Evolutionary conservation across 2,888 invertebrate genomes (phyloP).

Genomic region (Acheta domesticus): DNA sequence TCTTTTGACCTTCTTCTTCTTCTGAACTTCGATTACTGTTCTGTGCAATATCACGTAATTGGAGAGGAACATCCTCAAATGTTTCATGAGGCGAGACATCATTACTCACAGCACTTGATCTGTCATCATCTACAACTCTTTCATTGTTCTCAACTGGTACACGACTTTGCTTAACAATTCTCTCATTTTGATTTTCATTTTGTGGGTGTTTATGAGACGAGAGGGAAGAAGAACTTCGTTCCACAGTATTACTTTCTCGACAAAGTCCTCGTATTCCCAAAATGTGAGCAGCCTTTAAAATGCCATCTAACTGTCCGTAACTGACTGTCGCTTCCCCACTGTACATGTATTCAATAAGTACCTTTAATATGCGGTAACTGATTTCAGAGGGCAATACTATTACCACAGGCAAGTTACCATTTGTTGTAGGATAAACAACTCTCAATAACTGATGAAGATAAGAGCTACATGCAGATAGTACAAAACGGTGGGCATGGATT

Average conservation of each 20-base stretch:
- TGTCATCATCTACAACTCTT: neutral
- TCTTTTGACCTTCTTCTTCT: neutral
- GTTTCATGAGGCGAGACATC: neutral
- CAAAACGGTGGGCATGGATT: conserved; percentile 80
- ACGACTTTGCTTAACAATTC: neutral
- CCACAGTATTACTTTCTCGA: conserved; percentile 50
- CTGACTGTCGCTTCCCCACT: conserved; percentile 80
- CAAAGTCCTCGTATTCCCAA: conserved; percentile 77
- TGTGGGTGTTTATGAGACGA: too few relatives aligned
- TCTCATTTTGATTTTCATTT: neutral
- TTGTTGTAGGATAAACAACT: conserved; percentile 47
- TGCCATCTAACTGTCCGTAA: conserved; percentile 77
- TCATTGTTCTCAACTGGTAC: neutral
- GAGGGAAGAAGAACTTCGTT: neutral
- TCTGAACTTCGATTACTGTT: conserved; percentile 21
- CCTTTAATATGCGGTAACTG: conserved; percentile 73
- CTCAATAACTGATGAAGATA: conserved; percentile 58
- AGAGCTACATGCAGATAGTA: conserved; percentile 76
- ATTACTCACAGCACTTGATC: neutral
- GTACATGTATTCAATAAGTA: conserved; percentile 83
- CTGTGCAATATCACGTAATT: neutral
- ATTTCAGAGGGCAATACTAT: conserved; percentile 79
- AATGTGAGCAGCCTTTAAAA: conserved; percentile 76
- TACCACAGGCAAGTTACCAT: conserved; percentile 49
- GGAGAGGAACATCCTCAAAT: neutral